phyloP scores from a whole-genome alignment of 2,888 invertebrate genomes.

The Drosophila suboccidentalis region DNA sequence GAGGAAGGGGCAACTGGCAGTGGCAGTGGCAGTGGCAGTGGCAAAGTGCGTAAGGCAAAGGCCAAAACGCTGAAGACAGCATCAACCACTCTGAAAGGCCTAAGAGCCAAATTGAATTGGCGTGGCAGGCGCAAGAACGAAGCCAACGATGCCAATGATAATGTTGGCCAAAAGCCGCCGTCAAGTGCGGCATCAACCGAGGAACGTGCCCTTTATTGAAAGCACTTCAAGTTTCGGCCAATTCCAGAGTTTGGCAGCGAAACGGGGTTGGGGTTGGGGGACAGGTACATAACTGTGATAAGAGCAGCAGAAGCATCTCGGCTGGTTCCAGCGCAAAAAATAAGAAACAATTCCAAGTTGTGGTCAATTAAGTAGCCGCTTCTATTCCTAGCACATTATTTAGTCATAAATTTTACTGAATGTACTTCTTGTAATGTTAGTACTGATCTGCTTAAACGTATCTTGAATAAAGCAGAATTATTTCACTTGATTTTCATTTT shows the following conservation, averaged over 20 bases:
- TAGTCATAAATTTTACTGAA: constrained; percentile 36
- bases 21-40: constrained; percentile 44
- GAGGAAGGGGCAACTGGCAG: constrained; percentile 13
- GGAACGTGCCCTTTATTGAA: constrained; percentile 56
- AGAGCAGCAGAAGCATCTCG: constrained; percentile 58
- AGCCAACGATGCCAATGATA: constrained; percentile 15
- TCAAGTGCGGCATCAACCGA: constrained; percentile 37
- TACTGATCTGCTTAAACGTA: constrained; percentile 41
- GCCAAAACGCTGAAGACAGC: constrained; percentile 52
- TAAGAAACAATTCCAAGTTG: constrained; percentile 64
- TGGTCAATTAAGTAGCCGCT: constrained; percentile 58
- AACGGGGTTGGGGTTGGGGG: constrained; percentile 2
- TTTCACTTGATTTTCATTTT: constrained; percentile 19
- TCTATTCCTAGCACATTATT: constrained; percentile 53
- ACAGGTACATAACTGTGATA: constrained; percentile 69
- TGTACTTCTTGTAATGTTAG: constrained; percentile 30
- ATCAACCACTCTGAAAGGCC: constrained; percentile 58
- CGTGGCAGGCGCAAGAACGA: constrained; percentile 61
- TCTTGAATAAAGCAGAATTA: constrained; percentile 58
- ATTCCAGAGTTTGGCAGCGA: constrained; percentile 43
- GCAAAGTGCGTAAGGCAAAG: constrained; percentile 73
- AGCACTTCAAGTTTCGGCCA: constrained; percentile 30
- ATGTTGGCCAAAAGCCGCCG: constrained; percentile 40
- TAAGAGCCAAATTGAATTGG: constrained; percentile 70
- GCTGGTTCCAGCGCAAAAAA: constrained; percentile 50